A percentile compares a stretch with the other conserved stretches of the same genome.
These are phyloP conservation scores for Gobionotothen gibberifrons DNA, from an alignment of 2,797 vertebrate species.

Conservation along the genomic window DNA sequence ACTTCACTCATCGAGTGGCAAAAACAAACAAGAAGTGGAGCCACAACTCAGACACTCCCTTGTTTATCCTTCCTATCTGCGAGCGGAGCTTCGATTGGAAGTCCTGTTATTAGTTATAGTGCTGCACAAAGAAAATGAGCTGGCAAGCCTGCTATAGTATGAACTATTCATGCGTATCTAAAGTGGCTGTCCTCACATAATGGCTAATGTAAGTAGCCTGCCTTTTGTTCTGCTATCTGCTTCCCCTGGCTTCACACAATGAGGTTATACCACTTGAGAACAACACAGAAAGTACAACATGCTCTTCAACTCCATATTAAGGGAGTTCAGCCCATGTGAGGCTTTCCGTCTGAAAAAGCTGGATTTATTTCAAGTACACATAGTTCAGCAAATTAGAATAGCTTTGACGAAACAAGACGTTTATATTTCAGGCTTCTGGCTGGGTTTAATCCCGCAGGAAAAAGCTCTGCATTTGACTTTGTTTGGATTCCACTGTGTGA, in stretches of 20 bases:
- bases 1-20: background rate
- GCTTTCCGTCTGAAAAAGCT: background rate
- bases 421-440: conserved; percentile 17
- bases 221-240: conserved; percentile 8
- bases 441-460: conserved; percentile 6
- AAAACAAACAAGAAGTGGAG: conserved; percentile 33
- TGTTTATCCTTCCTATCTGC: conserved; percentile 42
- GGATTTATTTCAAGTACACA: background rate
- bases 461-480: conserved; percentile 27
- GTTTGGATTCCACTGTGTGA: conserved; percentile 45
- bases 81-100: conserved; percentile 10
- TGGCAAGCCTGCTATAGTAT: background rate
- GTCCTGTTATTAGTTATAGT: conserved; percentile 29
- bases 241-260: conserved; percentile 27
- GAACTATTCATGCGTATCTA: background rate
- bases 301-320: background rate
- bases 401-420: background rate
- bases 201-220: conserved; percentile 30
- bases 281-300: background rate
- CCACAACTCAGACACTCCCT: conserved; percentile 25
- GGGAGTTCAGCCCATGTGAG: too few species aligned
- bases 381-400: background rate
- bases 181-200: conserved; percentile 48
- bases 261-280: conserved; percentile 1
- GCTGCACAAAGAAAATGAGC: background rate